These are phyloP conservation scores for fruit fly (Drosophila melanogaster) DNA, from an alignment of 1,140 invertebrate species.

Conservation along the genomic window Release_6_plus_ISO1_MT NT_033779.5:13330501-13331000, in stretches of 20 bases:
- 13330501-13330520: constrained; percentile 17
- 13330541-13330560: constrained; percentile 60
- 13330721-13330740: constrained; percentile 19
- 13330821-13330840: constrained; percentile 15
- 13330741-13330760: constrained; percentile 21
- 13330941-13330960: constrained; percentile 23
- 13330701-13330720: constrained; percentile 17
- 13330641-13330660: constrained; percentile 42
- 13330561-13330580: constrained; percentile 76
- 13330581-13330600: constrained; percentile 33
- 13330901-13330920: neutral
- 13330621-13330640: constrained; percentile 11
- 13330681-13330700: constrained; percentile 70
- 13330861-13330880: constrained; percentile 36
- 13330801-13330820: constrained; percentile 58
- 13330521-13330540: constrained; percentile 36
- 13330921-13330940: constrained; percentile 1
- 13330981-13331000: neutral
- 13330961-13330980: constrained; percentile 29
- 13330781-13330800: constrained; percentile 30
- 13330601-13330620: constrained; percentile 17
- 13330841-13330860: constrained; percentile 27
- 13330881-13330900: constrained; percentile 35
- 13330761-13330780: constrained; percentile 6
- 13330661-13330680: constrained; percentile 73